Evolutionary conservation across 2,797 vertebrate species (phyloP).

Genomic region (Micrastur ruficollis): DNA sequence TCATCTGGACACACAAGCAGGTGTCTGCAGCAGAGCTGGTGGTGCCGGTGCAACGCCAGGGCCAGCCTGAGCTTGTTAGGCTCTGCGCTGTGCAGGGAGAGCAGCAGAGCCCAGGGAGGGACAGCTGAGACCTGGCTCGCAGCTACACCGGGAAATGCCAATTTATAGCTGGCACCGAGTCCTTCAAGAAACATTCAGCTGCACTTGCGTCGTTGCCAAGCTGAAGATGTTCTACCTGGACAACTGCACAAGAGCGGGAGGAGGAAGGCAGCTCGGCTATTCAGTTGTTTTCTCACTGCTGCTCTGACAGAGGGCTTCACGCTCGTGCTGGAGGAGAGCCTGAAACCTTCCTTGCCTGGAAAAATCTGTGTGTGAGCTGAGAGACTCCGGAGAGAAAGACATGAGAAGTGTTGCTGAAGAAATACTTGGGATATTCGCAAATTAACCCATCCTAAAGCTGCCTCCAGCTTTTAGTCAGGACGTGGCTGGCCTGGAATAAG

Average conservation of each 20-base stretch:
- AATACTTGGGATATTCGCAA: neutral
- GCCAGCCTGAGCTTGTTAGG: fast-evolving
- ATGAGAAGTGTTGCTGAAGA: neutral
- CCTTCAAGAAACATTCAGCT: neutral
- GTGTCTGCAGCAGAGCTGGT: neutral
- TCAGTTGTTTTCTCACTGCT: neutral
- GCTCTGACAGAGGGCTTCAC: neutral
- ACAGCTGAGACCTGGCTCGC: neutral
- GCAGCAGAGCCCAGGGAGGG: neutral
- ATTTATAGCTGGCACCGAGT: neutral
- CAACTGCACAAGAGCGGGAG: neutral
- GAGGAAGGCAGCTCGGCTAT: neutral
- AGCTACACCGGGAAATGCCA: neutral
- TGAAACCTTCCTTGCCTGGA: neutral
- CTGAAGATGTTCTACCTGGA: neutral
- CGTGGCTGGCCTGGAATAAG: no score
- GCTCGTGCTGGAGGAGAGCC: neutral
- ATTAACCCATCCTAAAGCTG: neutral
- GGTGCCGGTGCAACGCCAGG: fast-evolving
- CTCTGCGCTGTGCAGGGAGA: neutral
- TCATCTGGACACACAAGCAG: neutral
- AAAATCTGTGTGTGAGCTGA: neutral
- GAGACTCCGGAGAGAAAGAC: neutral
- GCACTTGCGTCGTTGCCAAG: neutral
- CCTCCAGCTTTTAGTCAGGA: neutral